These are phyloP conservation scores for Heliocidaris tuberculata DNA, from an alignment of 35 echinoderm and acorn worm species.

Conservation along the genomic window DNA sequence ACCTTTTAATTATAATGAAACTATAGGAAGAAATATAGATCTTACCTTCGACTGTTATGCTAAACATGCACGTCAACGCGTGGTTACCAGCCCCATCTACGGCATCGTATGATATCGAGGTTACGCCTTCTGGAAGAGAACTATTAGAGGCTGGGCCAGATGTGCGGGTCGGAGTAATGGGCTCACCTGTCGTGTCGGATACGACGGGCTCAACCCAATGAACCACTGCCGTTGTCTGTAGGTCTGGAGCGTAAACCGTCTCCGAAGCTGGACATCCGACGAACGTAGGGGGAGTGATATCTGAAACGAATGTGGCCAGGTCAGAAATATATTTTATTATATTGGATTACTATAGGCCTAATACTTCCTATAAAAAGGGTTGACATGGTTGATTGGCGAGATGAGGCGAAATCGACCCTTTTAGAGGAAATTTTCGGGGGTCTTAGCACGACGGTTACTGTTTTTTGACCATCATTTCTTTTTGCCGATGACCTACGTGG, in stretches of 20 bases:
- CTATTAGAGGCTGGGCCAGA: background rate
- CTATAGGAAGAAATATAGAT: background rate
- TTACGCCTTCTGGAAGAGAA: background rate
- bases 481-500: too few species aligned
- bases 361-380: too few species aligned
- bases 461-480: too few species aligned
- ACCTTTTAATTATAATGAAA: background rate
- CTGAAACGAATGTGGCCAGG: background rate
- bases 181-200: background rate
- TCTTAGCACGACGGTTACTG: too few species aligned
- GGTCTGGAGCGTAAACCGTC: background rate
- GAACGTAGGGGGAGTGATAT: background rate
- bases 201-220: background rate
- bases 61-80: background rate
- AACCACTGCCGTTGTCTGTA: background rate
- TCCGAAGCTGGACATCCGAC: background rate
- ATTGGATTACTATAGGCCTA: too few species aligned
- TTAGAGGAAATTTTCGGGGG: too few species aligned
- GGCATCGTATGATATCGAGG: background rate
- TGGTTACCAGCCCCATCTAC: background rate
- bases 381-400: too few species aligned
- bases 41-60: background rate
- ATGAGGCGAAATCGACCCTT: too few species aligned
- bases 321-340: too few species aligned
- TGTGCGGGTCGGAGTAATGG: background rate